Base-by-base conservation (phyloP, 2,113 vertebrate genomes). In the Craseonycteris thonglongyai region DNA sequence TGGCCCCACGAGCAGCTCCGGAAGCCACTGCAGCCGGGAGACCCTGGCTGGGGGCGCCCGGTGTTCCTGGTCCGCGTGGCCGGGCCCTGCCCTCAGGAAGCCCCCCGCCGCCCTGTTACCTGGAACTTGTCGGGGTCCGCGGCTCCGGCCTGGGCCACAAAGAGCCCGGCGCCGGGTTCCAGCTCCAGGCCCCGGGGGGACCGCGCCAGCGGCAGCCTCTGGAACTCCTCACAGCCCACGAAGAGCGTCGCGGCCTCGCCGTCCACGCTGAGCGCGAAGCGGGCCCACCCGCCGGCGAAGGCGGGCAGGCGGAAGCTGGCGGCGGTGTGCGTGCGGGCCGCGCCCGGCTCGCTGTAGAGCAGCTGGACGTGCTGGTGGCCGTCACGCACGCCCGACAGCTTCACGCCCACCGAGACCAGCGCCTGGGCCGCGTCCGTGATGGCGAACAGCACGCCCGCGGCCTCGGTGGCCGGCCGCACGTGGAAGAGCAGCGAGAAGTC, bases 101-200 rank as follows among this genome's bases (percentile, higher is more conserved):
- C 6, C 10, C 5, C 56, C 24, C 10, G 6, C 56, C 24, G 1
- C 22, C 7, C 13, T 0, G 85, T 96, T 98, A 99, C 99, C 99
- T 99, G 97, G 86, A 99, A 99, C 93, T 99, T 99, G 58, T 99
- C 98, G 0, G 98, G 97, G 80, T 99, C 99, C 0, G 99, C 99
- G 6, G 98, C 98, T 97, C 99, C 99, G 6, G 99, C 99, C 89
- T 99, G 99, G 7, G 98, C 99, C 35, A 99, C 99, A 13, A 99
- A 99, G 93, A 99, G 96, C 30, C 99, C 99, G 0, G 99, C 98
- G 0, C 99, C 99, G 0, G 97, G 94, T 45, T 99, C 99, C 95
- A 99, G 97, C 83, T 99, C 99, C 98, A 99, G 98, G 86, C 98
- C 98, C 18, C 98, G 98, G 0, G 98, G 98, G 0, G 99, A 98